A percentile compares a stretch with the other conserved stretches of the same genome.
Conservation (phyloP, 2,888 invertebrate genomes). For the Drosophila tripunctata region DNA sequence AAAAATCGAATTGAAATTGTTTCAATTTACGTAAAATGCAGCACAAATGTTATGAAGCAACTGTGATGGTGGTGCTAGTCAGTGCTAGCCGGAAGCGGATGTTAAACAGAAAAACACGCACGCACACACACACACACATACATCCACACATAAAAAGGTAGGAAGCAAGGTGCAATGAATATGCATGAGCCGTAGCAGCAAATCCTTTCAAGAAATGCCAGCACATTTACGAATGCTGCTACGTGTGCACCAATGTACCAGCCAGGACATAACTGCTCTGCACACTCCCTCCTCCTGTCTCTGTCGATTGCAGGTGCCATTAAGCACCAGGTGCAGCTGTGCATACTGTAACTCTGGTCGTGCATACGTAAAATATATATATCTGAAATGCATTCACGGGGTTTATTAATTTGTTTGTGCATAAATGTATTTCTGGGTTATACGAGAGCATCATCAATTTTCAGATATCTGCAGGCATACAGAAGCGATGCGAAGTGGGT, state of each 20-base stretch:
- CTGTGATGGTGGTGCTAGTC: slow-evolving; percentile 17
- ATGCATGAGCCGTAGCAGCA: slow-evolving; percentile 44
- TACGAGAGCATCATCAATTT: slow-evolving; percentile 60
- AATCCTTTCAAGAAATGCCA: slow-evolving; percentile 55
- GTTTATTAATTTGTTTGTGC: slow-evolving; percentile 62
- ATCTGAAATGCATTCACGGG: slow-evolving; percentile 33
- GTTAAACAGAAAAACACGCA: slow-evolving; percentile 25
- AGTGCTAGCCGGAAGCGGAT: slow-evolving; percentile 48
- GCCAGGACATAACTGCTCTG: neutral
- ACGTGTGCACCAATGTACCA: slow-evolving; percentile 23
- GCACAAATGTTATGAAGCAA: slow-evolving; percentile 51
- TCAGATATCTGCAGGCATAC: slow-evolving; percentile 47
- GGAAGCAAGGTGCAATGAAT: slow-evolving; percentile 35
- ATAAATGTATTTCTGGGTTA: slow-evolving; percentile 36
- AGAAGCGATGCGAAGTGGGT: slow-evolving; percentile 20
- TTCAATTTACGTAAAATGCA: slow-evolving; percentile 70
- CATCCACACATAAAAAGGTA: neutral
- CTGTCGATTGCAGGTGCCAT: slow-evolving; percentile 49
- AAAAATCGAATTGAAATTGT: slow-evolving; percentile 72
- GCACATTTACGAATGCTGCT: slow-evolving; percentile 17
- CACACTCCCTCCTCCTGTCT: slow-evolving; percentile 1
- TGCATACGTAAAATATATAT: slow-evolving; percentile 49
- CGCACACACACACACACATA: slow-evolving; percentile 8
- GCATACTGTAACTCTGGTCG: slow-evolving; percentile 17
- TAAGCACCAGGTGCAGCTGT: slow-evolving; percentile 35